Percentiles rank a stretch among this genome's conserved stretches.
These are phyloP conservation scores for Schizopygopsis pylzovi DNA, from an alignment of 2,797 vertebrate genomes.

Conservation along the genomic window DNA sequence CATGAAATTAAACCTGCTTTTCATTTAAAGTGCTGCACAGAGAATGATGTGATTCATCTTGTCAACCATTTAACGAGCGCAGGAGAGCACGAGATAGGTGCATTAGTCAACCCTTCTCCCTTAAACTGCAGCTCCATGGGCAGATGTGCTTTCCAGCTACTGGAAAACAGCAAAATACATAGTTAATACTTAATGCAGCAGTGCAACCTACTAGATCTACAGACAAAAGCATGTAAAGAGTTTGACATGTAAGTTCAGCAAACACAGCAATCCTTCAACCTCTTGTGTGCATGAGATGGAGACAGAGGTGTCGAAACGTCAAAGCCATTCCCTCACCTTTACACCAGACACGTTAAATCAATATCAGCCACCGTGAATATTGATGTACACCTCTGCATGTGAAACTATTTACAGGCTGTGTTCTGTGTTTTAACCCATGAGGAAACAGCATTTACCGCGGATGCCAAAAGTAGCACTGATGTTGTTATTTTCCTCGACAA, in stretches of 20 bases:
- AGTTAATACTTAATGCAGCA: background rate
- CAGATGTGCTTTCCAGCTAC: background rate
- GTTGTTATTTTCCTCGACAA: background rate
- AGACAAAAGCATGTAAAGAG: background rate
- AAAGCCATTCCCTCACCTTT: conserved; percentile 5
- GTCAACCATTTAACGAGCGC: conserved; percentile 54
- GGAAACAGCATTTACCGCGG: background rate
- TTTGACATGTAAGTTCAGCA: background rate
- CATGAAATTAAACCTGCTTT: conserved; percentile 56
- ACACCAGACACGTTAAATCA: conserved; percentile 6
- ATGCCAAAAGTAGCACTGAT: background rate
- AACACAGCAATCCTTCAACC: background rate
- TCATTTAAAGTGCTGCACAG: conserved; percentile 47
- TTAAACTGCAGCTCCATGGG: conserved; percentile 36
- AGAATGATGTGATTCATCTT: conserved; percentile 52
- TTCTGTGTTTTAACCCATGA: conserved; percentile 28
- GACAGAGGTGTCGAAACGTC: background rate
- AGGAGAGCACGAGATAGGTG: conserved; percentile 39
- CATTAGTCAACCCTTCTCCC: conserved; percentile 52
- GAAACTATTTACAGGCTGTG: conserved; percentile 23
- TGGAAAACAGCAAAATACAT: conserved; percentile 16
- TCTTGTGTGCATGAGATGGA: background rate
- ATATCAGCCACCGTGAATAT: conserved; percentile 25
- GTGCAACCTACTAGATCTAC: background rate
- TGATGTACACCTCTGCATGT: conserved; percentile 11